Evolutionary conservation across 1,140 invertebrate genomes (phyloP), one percentile per base, ranked within the genome.

Genomic region (Neotoxoptera formosana): DNA sequence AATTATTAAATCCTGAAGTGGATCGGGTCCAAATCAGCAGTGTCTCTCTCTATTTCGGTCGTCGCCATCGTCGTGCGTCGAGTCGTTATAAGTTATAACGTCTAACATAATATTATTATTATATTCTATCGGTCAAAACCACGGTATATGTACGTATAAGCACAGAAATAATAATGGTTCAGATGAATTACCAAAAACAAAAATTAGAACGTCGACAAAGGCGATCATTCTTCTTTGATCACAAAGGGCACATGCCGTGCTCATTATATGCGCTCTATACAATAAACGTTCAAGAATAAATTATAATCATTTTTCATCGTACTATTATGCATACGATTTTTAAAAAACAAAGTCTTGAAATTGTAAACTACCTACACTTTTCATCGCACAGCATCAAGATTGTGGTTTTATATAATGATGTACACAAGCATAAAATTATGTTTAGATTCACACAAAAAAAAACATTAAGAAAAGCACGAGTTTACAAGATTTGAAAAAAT

Each of bases 1-100:
- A 86, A 36, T 30, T 41, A 67, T 90, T 60, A 90, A 90, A 6
- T 86, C 76, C 30, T n/a, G 83, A 14, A 41, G 81, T 93, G 91
- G 91, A 93, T 56, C 91, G 2, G 47, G 17, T 93, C 91, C 91
- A 93, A 93, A 93, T 90, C 81, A 34, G 81, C 91, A 84, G 48
- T 53, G 81, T 91, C 20, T 93, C 48, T 93, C 81, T 93, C 91
- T 93, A 86, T 93, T 93, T 93, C 14, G 34, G 91, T 86, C 81
- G n/a, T 30, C 48, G 60, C 60, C 60, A n/a, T 76, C 60, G 60
- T 76, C 60, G 14, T n/a, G 30, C 30, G 34, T 86, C 6, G 21
- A 14, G 34, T 89, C 51, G 34, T 89, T 88, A n/a, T 41, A 41
- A 41, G 41, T 88, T 56, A 20, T 76, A 60, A 67, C 36, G 53